These are phyloP conservation scores for Menidia beryllina DNA, from an alignment of 2,113 vertebrate genomes.

Conservation along the genomic window DNA sequence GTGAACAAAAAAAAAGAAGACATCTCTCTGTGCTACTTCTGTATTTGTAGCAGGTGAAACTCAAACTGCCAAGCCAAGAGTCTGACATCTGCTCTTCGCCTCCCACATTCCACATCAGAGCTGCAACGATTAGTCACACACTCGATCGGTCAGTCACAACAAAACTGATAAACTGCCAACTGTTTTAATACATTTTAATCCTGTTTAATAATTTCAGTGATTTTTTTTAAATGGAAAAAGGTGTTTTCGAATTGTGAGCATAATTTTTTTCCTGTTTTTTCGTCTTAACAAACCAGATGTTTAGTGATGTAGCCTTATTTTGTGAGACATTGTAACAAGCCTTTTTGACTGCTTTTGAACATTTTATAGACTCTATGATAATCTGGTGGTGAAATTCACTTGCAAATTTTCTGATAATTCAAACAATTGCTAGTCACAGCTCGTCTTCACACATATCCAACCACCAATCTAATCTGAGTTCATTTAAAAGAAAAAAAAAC, in stretches of 20 bases:
- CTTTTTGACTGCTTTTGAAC: neutral
- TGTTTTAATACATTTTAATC: slow-evolving; percentile 6
- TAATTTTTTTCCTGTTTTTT: neutral
- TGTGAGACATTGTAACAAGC: neutral
- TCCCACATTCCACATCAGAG: slow-evolving; percentile 79
- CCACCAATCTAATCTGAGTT: neutral
- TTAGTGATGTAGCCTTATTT: neutral
- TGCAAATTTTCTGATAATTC: neutral
- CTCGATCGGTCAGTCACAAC: neutral
- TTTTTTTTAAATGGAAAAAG: slow-evolving; percentile 8
- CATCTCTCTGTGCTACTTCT: slow-evolving; percentile 37
- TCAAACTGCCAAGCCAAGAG: slow-evolving; percentile 83
- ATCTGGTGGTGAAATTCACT: neutral
- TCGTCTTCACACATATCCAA: slow-evolving; percentile 66
- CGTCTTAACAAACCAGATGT: neutral
- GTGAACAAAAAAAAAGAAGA: slow-evolving; percentile 34
- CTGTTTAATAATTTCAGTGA: neutral
- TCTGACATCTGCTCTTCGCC: slow-evolving; percentile 67
- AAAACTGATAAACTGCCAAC: slow-evolving; percentile 5
- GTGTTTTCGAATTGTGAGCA: neutral
- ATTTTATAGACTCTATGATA: neutral
- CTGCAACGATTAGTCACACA: slow-evolving; percentile 11
- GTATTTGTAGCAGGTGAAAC: slow-evolving; percentile 61
- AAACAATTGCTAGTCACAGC: neutral
- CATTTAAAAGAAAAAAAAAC: slow-evolving; percentile 18